Evolutionary conservation across 2,113 vertebrate genomes (phyloP).

Genomic region (Nothoprocta pentlandii): DNA sequence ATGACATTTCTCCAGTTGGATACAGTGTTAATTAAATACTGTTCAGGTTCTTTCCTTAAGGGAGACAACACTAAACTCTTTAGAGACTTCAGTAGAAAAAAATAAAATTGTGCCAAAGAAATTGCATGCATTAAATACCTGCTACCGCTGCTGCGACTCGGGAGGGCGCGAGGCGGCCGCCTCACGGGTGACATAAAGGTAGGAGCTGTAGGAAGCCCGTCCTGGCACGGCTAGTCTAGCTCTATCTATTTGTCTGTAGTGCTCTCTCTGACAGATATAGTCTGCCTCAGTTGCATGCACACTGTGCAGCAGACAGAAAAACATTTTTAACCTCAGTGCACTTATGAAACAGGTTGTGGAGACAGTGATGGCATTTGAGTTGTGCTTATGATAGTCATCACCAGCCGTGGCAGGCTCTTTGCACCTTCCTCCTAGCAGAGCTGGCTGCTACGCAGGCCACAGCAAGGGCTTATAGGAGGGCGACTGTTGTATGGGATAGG

Average conservation of each 20-base stretch:
- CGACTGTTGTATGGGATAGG: neutral
- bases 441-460: neutral
- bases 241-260: accelerated
- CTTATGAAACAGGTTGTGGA: neutral
- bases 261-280: neutral
- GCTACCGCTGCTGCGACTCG: neutral
- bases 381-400: neutral
- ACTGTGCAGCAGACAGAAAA: neutral
- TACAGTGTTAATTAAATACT: neutral
- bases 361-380: neutral
- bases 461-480: neutral
- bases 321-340: neutral
- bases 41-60: neutral
- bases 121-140: neutral
- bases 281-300: neutral
- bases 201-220: neutral
- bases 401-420: neutral
- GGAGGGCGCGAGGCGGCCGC: neutral
- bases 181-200: neutral
- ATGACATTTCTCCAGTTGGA: neutral
- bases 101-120: neutral
- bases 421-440: neutral
- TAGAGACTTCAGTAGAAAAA: conserved; percentile 14
- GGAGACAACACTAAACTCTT: neutral
- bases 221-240: neutral